Evolutionary conservation across 2,797 vertebrate genomes (phyloP).

Genomic region (Varecia variegata): DNA sequence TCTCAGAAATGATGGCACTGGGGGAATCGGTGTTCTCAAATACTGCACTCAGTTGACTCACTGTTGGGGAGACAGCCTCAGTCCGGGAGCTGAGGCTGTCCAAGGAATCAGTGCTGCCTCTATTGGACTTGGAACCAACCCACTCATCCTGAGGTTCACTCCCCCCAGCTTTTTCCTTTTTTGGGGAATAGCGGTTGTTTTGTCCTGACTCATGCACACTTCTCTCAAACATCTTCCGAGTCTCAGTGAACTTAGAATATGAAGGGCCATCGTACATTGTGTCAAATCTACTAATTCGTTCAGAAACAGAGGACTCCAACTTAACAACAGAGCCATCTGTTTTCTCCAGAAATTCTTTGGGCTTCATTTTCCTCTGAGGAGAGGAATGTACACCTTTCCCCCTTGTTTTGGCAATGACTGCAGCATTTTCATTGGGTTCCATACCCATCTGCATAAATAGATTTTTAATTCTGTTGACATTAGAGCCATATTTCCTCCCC

Average conservation of each 20-base stretch:
- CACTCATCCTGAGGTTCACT: constrained; percentile 93
- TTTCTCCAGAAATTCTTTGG: constrained; percentile 94
- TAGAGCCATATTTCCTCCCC: constrained; percentile 96
- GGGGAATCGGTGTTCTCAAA: constrained; percentile 93
- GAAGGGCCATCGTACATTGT: constrained; percentile 85
- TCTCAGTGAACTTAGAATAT: constrained; percentile 95
- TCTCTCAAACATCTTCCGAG: constrained; percentile 96
- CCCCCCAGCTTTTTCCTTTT: constrained; percentile 91
- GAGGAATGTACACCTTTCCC: constrained; percentile 86
- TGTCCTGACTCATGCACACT: constrained; percentile 86
- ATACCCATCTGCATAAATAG: constrained; percentile 99
- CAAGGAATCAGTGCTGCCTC: constrained; percentile 96
- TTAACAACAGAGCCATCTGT: constrained; percentile 92
- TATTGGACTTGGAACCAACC: constrained; percentile 91
- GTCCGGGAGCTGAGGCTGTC: constrained; percentile 97
- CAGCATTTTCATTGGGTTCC: constrained; percentile 85
- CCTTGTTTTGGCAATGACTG: constrained; percentile 80
- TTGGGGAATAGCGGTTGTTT: constrained; percentile 91
- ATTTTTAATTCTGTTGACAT: constrained; percentile 99
- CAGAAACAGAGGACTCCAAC: constrained; percentile 87
- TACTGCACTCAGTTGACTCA: constrained; percentile 97
- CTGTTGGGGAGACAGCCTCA: constrained; percentile 95
- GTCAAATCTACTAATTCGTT: constrained; percentile 88
- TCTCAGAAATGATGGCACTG: constrained; percentile 76
- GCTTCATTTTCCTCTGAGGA: constrained; percentile 91